Base-by-base conservation (phyloP, 2,888 invertebrate genomes). In the Epistrophella euchroma region DNA sequence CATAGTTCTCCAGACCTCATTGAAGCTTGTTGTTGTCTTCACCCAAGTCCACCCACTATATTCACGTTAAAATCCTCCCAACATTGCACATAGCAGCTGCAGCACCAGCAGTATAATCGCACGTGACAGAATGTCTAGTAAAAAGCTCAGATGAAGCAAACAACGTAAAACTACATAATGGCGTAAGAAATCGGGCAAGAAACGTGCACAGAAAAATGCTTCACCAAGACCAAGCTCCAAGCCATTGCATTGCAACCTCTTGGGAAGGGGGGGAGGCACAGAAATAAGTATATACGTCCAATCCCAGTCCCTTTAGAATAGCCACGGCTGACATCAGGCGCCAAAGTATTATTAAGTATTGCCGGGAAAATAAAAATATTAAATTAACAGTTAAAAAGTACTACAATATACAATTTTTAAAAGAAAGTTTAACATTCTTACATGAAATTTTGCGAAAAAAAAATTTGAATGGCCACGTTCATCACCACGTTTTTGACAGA, bases 151-250 rank as follows among this genome's bases (percentile, higher is more conserved):
- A 77, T 68, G 52, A 74, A 64, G 58, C 73, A 82, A 78, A 74
- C 77, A 84, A 84, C 84, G 71, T 78, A 74, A 74, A 86, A 86
- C 77, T 86, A 82, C 77, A 82, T 86, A 86, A 86, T 86, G 86
- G 86, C 86, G 86, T 78, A 86, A 82, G 82, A 86, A 86, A 86
- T 86, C 78, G 86, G 71, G 79, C 71, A 82, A 86, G 86, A 81
- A 86, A 78, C 86, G 77, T 82, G 77, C 77, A 71, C 66, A 55
- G 68, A 19, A 72, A 76, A 68, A 64, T 47, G 68, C 66, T 52
- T 60, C 58, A 72, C 4, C 22, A 22, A 47, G n/a, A n/a, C n/a
- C n/a, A n/a, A 56, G 45, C 45, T 37, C n/a, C 43, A n/a, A 9
- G 45, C 47, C 28, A 19, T 52, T 17, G 52, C 22, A 52, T 15